These are phyloP conservation scores for Pyrocephalus nanus DNA, from an alignment of 2,797 vertebrate species.

Conservation along the genomic window DNA sequence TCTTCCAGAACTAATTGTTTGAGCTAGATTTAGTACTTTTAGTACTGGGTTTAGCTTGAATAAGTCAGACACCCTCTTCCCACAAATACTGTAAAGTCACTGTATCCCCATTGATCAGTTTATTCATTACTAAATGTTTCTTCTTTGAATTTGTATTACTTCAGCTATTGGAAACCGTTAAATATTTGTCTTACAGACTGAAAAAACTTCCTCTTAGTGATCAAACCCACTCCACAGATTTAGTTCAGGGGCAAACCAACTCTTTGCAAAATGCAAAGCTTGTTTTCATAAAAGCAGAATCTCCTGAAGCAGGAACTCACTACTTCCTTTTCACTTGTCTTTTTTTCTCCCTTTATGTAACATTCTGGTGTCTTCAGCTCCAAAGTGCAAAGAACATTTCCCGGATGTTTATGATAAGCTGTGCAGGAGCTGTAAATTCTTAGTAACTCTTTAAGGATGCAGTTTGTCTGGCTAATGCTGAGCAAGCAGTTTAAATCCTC, in stretches of 20 bases:
- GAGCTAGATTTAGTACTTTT: not conserved
- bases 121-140: not conserved
- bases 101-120: not conserved
- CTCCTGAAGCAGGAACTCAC: conserved; percentile 33
- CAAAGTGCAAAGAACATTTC: conserved; percentile 23
- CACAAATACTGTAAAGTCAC: not conserved
- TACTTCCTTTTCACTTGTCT: conserved; percentile 41
- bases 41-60: not conserved
- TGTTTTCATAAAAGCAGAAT: conserved; percentile 28
- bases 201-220: not conserved
- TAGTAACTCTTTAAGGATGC: conserved; percentile 4
- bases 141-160: not conserved
- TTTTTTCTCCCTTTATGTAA: conserved; percentile 11
- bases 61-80: not conserved
- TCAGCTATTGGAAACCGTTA: not conserved
- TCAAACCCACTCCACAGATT: not conserved
- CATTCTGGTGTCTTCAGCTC: not conserved
- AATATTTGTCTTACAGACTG: not conserved
- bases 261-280: conserved; percentile 31
- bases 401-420: conserved; percentile 24
- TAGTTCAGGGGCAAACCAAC: not conserved
- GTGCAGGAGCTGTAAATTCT: conserved; percentile 8
- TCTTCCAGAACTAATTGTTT: not conserved
- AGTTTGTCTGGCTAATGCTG: conserved; percentile 26
- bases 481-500: not conserved